A percentile compares a stretch with the other conserved stretches of the same genome.
Evolutionary conservation across 1,140 invertebrate species (phyloP).

Genomic region (Procambarus virginalis): DNA sequence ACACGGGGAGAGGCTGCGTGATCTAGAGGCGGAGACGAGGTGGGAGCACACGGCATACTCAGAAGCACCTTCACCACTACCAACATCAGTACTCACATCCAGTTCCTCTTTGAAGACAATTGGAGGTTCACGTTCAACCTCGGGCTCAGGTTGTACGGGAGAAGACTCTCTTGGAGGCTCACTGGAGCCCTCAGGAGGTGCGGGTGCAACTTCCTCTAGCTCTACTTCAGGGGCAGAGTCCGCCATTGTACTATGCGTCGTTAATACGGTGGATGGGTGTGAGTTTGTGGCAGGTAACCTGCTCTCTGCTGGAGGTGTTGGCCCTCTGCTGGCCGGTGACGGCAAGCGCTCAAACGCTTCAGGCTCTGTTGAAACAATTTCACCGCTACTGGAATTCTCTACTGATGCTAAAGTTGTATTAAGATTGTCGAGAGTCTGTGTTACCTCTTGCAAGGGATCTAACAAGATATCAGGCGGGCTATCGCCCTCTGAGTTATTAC

Average conservation of each 20-base stretch:
- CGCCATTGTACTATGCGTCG: neutral
- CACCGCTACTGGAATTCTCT: conserved; percentile 38
- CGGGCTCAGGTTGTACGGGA: conserved; percentile 50
- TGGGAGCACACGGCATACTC: conserved; percentile 1
- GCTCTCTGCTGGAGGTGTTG: neutral
- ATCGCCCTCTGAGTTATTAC: conserved; percentile 34
- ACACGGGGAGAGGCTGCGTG: conserved; percentile 26
- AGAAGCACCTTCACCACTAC: conserved; percentile 25
- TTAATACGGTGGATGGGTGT: too few species aligned
- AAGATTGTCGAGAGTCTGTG: neutral
- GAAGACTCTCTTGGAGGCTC: conserved; percentile 29
- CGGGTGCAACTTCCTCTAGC: conserved; percentile 16
- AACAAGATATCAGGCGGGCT: conserved; percentile 3
- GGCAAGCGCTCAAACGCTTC: conserved; percentile 28
- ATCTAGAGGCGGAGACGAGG: conserved; percentile 19
- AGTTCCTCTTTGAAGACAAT: conserved; percentile 85
- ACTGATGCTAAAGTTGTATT: neutral
- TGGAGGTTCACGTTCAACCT: conserved; percentile 85
- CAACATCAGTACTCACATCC: conserved; percentile 78
- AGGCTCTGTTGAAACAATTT: conserved; percentile 28
- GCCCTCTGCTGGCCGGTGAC: conserved; percentile 4
- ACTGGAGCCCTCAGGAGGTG: neutral
- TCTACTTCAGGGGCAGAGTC: conserved; percentile 17
- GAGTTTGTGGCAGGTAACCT: neutral
- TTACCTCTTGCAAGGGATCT: conserved; percentile 7